These are phyloP conservation scores for mouse (Mus musculus) DNA, from an alignment of 2,113 vertebrate genomes.

Conservation along the genomic window GRCm39 chrX:51746501-51747000, in stretches of 20 bases:
- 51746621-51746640: constrained; percentile 18
- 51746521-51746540: not conserved
- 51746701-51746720: too few species aligned
- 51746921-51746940: not conserved
- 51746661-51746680: too few species aligned
- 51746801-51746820: not conserved
- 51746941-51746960: not conserved
- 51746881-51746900: not conserved
- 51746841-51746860: not conserved
- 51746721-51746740: too few species aligned
- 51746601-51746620: constrained; percentile 10
- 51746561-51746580: not conserved
- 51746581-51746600: not conserved
- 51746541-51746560: not conserved
- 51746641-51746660: too few species aligned
- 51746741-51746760: not conserved
- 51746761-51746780: not conserved
- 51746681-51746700: too few species aligned
- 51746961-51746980: not conserved
- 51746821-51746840: not conserved
- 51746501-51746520: not conserved
- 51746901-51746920: not conserved
- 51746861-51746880: not conserved
- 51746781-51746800: not conserved
- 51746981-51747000: not conserved